Percentiles rank a stretch among this genome's conserved stretches.
Conservation (phyloP, 1,140 invertebrate species). For the Macrostomum lignano region DNA sequence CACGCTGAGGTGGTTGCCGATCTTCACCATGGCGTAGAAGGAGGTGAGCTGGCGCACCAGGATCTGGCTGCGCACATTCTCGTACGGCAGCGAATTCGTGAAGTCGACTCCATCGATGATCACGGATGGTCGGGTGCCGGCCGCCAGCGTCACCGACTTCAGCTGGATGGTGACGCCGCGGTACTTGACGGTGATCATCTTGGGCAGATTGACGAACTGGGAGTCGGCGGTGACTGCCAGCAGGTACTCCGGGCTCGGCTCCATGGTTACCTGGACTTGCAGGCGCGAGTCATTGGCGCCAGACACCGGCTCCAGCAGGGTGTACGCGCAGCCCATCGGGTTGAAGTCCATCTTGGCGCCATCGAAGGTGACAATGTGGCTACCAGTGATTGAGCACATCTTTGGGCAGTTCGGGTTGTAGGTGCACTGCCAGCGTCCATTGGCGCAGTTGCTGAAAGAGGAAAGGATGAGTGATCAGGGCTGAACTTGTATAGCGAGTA, state of each 20-base stretch:
- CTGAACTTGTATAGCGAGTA: no score
- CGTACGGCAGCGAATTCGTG: background rate
- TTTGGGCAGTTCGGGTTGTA: no score
- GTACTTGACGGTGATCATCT: background rate
- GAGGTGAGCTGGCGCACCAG: background rate
- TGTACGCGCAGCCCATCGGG: slow-evolving; percentile 18
- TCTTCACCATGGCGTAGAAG: background rate
- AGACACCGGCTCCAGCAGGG: slow-evolving; percentile 7
- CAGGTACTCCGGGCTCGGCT: background rate
- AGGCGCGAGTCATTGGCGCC: background rate
- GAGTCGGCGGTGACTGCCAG: background rate
- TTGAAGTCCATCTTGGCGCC: slow-evolving; percentile 9
- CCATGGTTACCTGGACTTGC: background rate
- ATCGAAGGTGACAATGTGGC: slow-evolving; percentile 10
- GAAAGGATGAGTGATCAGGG: no score
- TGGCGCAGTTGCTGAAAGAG: no score
- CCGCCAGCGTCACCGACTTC: background rate
- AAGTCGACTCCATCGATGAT: background rate
- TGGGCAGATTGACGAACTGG: background rate
- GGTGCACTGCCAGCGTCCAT: no score
- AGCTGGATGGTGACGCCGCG: background rate
- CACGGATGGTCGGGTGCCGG: background rate
- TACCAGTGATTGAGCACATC: slow-evolving; percentile 15
- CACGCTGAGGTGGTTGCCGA: background rate
- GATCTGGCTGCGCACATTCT: background rate